phyloP scores from a whole-genome alignment of 2,797 vertebrate genomes.

The Xiphorhynchus erythropygius region DNA sequence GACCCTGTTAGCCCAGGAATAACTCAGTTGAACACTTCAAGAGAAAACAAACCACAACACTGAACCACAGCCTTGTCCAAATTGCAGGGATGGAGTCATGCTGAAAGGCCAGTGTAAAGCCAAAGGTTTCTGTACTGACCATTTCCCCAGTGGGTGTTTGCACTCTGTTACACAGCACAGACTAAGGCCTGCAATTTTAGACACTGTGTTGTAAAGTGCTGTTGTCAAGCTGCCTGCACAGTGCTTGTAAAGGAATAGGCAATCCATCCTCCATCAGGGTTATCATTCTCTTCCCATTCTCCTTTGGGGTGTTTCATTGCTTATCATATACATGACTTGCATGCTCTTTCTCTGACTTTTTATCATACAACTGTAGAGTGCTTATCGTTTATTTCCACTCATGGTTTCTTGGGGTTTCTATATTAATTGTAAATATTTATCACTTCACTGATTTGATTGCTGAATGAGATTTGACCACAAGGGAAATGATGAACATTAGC shows the following conservation, averaged over 20 bases:
- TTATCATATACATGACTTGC: not conserved
- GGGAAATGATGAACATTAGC: not conserved
- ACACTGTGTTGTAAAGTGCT: fast-evolving
- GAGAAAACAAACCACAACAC: not conserved
- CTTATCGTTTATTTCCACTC: not conserved
- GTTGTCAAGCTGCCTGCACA: not conserved
- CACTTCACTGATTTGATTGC: not conserved
- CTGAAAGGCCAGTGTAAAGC: not conserved
- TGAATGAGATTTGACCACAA: not conserved
- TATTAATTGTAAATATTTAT: not conserved
- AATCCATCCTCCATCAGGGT: not conserved
- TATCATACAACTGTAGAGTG: not conserved
- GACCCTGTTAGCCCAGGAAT: not conserved
- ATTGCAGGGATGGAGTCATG: not conserved
- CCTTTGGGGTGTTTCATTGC: not conserved
- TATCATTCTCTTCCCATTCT: not conserved
- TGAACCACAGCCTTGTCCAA: not conserved
- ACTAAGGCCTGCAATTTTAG: not conserved
- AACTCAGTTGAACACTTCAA: not conserved
- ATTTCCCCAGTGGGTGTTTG: not conserved
- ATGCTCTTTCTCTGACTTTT: not conserved
- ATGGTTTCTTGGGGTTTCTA: not conserved
- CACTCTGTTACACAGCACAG: too few species aligned
- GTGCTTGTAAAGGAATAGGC: not conserved
- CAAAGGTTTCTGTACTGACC: not conserved